Percentiles rank a stretch among this genome's conserved stretches.
These are phyloP conservation scores for Oophaga sylvatica DNA, from an alignment of 2,797 vertebrate species.

Conservation along the genomic window DNA sequence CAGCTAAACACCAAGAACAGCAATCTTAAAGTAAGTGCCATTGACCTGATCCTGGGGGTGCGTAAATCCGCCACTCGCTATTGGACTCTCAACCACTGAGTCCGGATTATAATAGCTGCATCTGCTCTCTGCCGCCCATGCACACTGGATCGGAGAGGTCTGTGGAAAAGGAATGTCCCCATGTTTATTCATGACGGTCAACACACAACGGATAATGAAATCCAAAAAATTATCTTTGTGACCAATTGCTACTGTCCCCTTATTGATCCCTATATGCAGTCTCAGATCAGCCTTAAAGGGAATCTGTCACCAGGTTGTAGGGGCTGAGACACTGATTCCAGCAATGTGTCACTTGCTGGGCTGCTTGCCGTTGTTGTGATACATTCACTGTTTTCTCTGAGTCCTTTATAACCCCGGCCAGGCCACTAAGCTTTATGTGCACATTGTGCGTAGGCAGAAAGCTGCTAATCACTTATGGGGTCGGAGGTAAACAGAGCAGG, in stretches of 20 bases:
- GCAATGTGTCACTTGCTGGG: too few species aligned
- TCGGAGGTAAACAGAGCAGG: too few species aligned
- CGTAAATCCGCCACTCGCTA: too few species aligned
- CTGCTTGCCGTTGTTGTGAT: too few species aligned
- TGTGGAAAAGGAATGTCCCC: not conserved
- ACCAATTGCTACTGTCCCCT: not conserved
- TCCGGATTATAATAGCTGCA: not conserved
- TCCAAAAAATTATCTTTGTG: not conserved
- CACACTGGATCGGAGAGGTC: not conserved
- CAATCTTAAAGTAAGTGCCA: constrained; percentile 84
- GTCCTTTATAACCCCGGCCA: too few species aligned
- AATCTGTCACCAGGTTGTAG: too few species aligned
- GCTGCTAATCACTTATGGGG: too few species aligned
- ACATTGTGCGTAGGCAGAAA: too few species aligned
- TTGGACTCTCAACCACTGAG: not conserved
- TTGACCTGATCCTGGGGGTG: not conserved
- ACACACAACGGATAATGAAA: not conserved
- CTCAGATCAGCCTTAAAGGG: not conserved
- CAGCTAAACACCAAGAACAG: constrained; percentile 91
- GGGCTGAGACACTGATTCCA: too few species aligned
- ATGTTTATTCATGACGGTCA: not conserved
- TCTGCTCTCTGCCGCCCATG: not conserved
- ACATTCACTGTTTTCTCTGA: too few species aligned
- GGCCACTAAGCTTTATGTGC: too few species aligned
- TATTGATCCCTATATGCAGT: not conserved